Base-by-base conservation (phyloP, 1,140 invertebrate species). In the Hyles vespertilio region DNA sequence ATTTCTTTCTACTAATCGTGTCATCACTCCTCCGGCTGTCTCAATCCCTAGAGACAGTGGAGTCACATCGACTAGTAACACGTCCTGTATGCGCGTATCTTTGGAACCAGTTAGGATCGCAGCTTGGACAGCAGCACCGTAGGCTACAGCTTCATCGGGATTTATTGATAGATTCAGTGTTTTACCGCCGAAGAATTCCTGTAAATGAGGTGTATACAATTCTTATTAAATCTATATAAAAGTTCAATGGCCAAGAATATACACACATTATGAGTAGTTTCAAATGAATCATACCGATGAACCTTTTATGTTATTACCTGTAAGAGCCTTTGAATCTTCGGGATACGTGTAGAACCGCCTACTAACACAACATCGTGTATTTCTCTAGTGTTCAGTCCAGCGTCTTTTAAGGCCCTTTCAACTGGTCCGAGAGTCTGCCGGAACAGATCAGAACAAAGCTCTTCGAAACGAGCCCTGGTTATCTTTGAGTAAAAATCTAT, bases 401-500 rank as follows among this genome's bases (percentile, higher is more conserved):
- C 94, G 87, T 96, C 95, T 59, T 90, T 90, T 48, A 96, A 71
- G 12, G 92, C 93, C 85, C 80, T 95, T 66, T 95, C 94, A 6
- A 95, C 94, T 0, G 94, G 94, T 36, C 90, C 89, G 51, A 96
- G 72, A 0, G 94, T 95, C 1, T 79, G 87, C 49, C 92, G 85
- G 79, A 94, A 94, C 43, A 98, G 90, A 89, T 98, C 97, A 65
- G 94, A 93, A 77, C 95, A 95, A 8, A 98, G 83, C 81, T 97
- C 96, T 87, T 97, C 96, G 78, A 96, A 97, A 48, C 94, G 90
- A 2, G 96, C 96, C 67, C 96, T 91, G 7, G 95, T 94, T 22
- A 97, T 93, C 76, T 93, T 95, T 0, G 95, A 94, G 85, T 97
- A 96, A 79, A 96, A 97, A 78, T 98, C 96, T 34, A 95, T 91